Conservation (phyloP, 2,888 invertebrate genomes). For the Melipona beecheii region DNA sequence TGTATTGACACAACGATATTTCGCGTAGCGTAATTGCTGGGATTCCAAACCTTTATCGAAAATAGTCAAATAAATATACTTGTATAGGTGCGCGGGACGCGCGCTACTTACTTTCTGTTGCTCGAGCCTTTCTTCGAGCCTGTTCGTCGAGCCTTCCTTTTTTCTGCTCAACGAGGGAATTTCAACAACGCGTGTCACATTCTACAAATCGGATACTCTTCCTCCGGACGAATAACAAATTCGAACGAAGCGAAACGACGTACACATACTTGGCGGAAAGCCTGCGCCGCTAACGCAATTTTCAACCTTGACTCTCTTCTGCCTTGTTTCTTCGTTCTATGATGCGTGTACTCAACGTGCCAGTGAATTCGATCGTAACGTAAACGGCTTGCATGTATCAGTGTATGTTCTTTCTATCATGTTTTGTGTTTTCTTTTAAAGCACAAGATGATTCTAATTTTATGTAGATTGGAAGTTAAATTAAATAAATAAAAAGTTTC, state of each 20-base stretch:
- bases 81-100: too few species aligned
- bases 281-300: conserved; percentile 45
- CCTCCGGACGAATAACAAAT: background rate
- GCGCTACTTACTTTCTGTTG: conserved; percentile 31
- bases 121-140: background rate
- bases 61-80: background rate
- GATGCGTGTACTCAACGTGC: conserved; percentile 10
- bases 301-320: background rate
- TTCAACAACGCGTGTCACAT: conserved; percentile 27
- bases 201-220: conserved; percentile 7
- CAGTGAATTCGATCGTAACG: background rate
- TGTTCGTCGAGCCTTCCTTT: background rate
- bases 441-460: background rate
- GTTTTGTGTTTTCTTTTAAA: background rate
- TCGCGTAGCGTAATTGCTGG: background rate
- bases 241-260: background rate
- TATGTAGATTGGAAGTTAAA: background rate
- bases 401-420: background rate
- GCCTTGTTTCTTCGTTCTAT: conserved; percentile 28
- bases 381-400: background rate
- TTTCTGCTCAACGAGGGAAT: background rate
- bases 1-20: background rate
- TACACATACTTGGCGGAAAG: conserved; percentile 36
- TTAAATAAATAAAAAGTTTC: background rate
- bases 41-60: background rate